Percentiles rank a stretch among this genome's conserved stretches.
phyloP scores from a whole-genome alignment of 2,888 invertebrate species.

The Hypsopygia costalis region DNA sequence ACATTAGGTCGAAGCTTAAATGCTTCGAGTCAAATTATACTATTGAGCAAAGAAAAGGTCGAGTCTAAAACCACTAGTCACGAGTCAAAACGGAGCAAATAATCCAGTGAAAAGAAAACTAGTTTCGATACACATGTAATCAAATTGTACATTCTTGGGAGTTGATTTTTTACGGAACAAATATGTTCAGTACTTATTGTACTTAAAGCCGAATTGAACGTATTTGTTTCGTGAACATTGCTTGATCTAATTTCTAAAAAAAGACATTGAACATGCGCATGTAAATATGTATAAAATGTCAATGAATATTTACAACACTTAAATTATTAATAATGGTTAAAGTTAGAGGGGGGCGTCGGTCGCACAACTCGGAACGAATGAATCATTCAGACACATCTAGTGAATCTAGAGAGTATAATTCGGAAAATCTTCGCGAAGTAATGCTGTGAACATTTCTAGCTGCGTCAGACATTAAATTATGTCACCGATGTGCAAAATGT shows the following conservation, averaged over 20 bases:
- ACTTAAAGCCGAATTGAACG: neutral
- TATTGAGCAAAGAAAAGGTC: conserved; percentile 34
- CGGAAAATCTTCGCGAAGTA: too few species aligned
- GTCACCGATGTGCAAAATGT: too few species aligned
- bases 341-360: conserved; percentile 4
- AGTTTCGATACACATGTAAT: conserved; percentile 3
- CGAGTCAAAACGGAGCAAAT: conserved; percentile 17
- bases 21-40: conserved; percentile 3
- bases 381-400: too few species aligned
- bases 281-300: neutral
- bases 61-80: conserved; percentile 15
- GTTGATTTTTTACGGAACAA: conserved; percentile 5
- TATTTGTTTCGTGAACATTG: neutral
- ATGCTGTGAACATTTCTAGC: too few species aligned
- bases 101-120: conserved; percentile 38
- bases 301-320: conserved; percentile 1
- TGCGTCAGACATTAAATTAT: too few species aligned
- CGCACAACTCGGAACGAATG: neutral
- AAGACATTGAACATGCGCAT: neutral
- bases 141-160: neutral
- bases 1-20: too few species aligned
- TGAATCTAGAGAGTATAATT: too few species aligned
- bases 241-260: neutral
- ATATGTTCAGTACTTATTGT: neutral
- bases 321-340: conserved; percentile 2